These are phyloP conservation scores for Mus spretus DNA, from an alignment of 2,797 vertebrate genomes.

Conservation along the genomic window DNA sequence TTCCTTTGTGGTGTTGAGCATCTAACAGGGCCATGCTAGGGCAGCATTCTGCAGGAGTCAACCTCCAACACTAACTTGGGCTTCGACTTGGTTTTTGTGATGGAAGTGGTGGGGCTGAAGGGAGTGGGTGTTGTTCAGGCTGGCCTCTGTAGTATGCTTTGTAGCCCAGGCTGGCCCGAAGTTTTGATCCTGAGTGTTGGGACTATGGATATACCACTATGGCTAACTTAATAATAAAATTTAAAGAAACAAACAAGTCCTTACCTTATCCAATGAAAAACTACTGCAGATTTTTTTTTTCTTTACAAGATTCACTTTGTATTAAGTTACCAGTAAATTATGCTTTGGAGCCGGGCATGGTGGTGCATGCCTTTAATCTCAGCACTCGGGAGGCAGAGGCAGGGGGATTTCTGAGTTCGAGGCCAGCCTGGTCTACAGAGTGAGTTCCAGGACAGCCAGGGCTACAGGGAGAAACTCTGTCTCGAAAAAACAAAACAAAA, in stretches of 20 bases:
- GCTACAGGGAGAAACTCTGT: too few relatives aligned
- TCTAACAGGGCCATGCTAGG: not conserved
- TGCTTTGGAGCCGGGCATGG: not conserved
- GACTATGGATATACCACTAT: too few relatives aligned
- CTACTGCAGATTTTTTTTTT: not conserved
- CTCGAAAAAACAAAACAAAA: too few relatives aligned
- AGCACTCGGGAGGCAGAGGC: too few relatives aligned
- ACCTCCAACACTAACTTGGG: not conserved
- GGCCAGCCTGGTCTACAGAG: too few relatives aligned
- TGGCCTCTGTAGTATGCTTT: not conserved
- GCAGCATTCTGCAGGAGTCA: not conserved
- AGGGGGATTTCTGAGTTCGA: too few relatives aligned
- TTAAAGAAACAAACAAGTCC: not conserved
- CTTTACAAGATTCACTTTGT: slow-evolving; percentile 45
- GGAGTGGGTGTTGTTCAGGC: not conserved
- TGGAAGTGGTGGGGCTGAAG: not conserved
- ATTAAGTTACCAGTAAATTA: slow-evolving; percentile 39
- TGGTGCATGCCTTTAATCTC: too few relatives aligned
- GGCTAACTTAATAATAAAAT: slow-evolving; percentile 14
- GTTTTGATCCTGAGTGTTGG: not conserved
- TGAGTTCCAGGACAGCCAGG: too few relatives aligned
- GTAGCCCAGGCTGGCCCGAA: not conserved
- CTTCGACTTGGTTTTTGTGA: not conserved
- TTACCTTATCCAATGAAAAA: slow-evolving; percentile 62
- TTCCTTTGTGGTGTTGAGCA: not conserved